phyloP scores from a whole-genome alignment of 1,140 invertebrate species.

The Popillia japonica region DNA sequence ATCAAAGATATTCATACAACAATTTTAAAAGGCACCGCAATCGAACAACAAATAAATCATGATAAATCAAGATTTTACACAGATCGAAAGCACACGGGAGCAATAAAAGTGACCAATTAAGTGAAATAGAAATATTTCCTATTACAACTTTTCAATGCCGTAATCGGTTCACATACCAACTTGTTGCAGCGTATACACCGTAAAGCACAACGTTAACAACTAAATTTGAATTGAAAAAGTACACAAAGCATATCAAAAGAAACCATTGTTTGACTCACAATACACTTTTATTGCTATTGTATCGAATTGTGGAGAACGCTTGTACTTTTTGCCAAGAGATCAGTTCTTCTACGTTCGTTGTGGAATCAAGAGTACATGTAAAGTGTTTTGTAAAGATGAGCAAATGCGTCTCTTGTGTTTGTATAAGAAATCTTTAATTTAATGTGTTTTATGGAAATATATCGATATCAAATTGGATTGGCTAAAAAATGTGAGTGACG shows the following conservation, averaged over 20 bases:
- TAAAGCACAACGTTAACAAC: constrained; percentile 20
- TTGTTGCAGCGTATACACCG: constrained; percentile 26
- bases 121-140: neutral
- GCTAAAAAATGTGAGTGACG: neutral
- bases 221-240: constrained; percentile 38
- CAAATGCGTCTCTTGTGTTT: neutral
- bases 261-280: constrained; percentile 34
- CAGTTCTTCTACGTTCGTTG: constrained; percentile 27
- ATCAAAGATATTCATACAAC: too few species aligned
- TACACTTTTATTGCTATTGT: constrained; percentile 39
- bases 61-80: too few species aligned
- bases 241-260: constrained; percentile 36
- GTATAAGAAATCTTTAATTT: neutral
- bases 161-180: constrained; percentile 24
- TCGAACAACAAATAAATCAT: too few species aligned
- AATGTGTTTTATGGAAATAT: neutral
- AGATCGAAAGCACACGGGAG: neutral
- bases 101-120: neutral
- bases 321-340: constrained; percentile 29
- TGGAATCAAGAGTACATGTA: constrained; percentile 9
- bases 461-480: neutral
- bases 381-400: neutral
- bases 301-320: constrained; percentile 34
- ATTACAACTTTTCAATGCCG: constrained; percentile 6
- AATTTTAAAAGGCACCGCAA: too few species aligned